Conservation (phyloP, 2,888 invertebrate genomes). For the Limnephilus marmoratus region DNA sequence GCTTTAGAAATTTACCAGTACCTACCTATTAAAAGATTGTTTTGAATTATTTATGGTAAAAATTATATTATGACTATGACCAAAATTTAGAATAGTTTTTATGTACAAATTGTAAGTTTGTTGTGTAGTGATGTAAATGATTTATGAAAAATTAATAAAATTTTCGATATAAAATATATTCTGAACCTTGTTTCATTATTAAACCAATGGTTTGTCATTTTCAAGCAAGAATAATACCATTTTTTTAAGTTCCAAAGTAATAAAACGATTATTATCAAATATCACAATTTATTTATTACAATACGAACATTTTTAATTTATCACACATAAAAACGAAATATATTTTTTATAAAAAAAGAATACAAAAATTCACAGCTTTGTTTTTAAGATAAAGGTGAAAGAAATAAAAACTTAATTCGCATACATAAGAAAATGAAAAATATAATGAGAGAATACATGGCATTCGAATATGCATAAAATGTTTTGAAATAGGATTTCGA, state of each 20-base stretch:
- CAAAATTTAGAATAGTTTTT: background rate
- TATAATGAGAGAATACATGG: background rate
- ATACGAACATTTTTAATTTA: background rate
- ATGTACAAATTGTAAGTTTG: background rate
- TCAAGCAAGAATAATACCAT: background rate
- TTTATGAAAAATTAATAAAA: background rate
- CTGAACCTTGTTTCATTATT: background rate
- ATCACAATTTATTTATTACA: slow-evolving; percentile 26
- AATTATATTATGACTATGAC: background rate
- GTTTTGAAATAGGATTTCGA: background rate
- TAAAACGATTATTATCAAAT: background rate
- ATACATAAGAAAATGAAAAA: background rate
- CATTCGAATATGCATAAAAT: background rate
- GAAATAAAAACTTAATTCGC: background rate
- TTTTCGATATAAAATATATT: background rate
- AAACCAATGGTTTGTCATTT: background rate
- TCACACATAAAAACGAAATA: background rate
- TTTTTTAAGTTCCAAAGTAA: background rate
- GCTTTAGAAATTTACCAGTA: background rate
- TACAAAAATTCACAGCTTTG: background rate
- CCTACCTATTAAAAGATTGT: background rate
- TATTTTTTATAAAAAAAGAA: background rate
- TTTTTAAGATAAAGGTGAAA: background rate
- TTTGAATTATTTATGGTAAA: background rate
- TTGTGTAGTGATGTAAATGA: background rate